Base-by-base conservation (phyloP, 2,113 vertebrate genomes). In the Semnornis frantzii region DNA sequence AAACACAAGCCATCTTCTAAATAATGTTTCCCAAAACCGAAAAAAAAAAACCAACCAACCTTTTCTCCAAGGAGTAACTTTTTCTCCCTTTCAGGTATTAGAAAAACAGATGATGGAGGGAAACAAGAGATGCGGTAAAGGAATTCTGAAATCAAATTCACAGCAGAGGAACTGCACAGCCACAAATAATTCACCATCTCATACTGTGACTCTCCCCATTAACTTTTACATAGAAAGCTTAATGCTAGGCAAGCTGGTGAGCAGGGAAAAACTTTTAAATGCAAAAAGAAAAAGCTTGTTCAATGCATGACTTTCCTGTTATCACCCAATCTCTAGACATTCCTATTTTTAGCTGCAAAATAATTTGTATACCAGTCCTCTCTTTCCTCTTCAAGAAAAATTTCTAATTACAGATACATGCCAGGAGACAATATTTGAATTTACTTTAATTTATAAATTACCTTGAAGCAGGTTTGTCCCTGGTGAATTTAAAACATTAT, bases 381-480 rank as follows among this genome's bases (percentile, higher is more conserved):
- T 83, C 90, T 54, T 83, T 65, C 62, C 78, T 89, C 88, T 94
- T 90, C 66, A 75, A 90, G 90, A 82, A 84, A 70, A 79, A 95
- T 97, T 97, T 85, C 92, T 86, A 58, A 96, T 94, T 93, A 96
- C 87, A 92, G 90, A 64, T 82, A 86, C 82, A 89, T 71, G 87
- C 80, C 60, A 30, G 54, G 66, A 96, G 91, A 95, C 81, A 95
- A 94, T 82, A 71, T 93, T 89, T 90, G 76, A 85, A 60, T 94
- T 90, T 75, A 85, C 66, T 91, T 92, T 93, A 91, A 96, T 96
- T 95, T 93, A 92, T 89, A 93, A 96, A 91, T 88, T 95, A 93
- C 95, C 89, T 93, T 79, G 79, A 93, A 93, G 76, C 86, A 90
- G 66, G 48, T 79, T 90, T 78, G 33, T 93, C 72, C 92, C 95